These are phyloP conservation scores for Dolichomitus sp. DNA, from an alignment of 2,888 invertebrate genomes.

Conservation along the genomic window DNA sequence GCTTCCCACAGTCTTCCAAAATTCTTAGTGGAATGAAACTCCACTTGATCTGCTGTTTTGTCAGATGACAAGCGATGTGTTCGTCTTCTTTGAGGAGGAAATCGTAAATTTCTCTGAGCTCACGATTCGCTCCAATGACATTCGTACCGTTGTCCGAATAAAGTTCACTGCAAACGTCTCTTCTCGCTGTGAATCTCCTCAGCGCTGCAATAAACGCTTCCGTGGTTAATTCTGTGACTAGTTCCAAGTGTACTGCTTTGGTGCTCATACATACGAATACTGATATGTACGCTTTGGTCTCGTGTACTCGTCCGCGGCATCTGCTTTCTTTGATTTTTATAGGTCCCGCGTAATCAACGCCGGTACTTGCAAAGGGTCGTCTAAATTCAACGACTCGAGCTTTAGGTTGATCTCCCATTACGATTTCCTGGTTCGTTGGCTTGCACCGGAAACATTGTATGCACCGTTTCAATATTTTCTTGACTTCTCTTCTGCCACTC, in stretches of 20 bases:
- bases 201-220: background rate
- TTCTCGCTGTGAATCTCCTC: background rate
- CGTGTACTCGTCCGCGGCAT: background rate
- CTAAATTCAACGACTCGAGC: background rate
- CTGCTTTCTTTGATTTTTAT: background rate
- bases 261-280: background rate
- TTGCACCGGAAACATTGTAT: background rate
- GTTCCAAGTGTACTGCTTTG: background rate
- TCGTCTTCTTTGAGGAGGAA: constrained; percentile 5
- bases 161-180: constrained; percentile 16
- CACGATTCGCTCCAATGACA: constrained; percentile 56
- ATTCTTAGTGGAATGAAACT: constrained; percentile 57
- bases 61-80: constrained; percentile 3
- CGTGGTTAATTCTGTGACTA: background rate
- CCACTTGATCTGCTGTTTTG: constrained; percentile 30
- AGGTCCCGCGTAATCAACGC: background rate
- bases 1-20: constrained; percentile 63
- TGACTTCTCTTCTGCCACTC: background rate
- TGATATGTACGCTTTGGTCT: background rate
- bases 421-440: background rate
- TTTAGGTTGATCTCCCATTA: background rate
- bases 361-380: background rate
- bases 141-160: constrained; percentile 60
- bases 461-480: background rate
- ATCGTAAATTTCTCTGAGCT: constrained; percentile 18